phyloP scores from a whole-genome alignment of 1,140 invertebrate species.

The Proctacanthus coquilletti region DNA sequence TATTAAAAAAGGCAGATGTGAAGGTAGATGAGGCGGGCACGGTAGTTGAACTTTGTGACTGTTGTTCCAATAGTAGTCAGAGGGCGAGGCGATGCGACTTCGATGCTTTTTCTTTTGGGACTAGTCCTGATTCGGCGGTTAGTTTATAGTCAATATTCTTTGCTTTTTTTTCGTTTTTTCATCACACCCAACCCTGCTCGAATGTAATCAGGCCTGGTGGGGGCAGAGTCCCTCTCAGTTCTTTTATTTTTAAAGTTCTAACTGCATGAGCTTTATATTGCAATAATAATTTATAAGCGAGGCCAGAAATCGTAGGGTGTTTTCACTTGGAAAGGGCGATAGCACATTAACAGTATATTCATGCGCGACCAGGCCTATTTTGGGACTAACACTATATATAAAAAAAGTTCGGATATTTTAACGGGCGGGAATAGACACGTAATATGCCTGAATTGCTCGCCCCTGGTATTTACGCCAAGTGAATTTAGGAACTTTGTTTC shows the following conservation, averaged over 20 bases:
- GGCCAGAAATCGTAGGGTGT: too few relatives aligned
- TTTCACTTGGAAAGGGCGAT: too few relatives aligned
- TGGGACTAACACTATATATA: too few relatives aligned
- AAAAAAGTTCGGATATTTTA: too few relatives aligned
- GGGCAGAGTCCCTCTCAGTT: not conserved
- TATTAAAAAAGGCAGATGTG: slow-evolving; percentile 3
- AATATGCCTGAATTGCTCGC: too few relatives aligned
- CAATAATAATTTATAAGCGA: too few relatives aligned
- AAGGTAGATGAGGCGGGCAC: not conserved
- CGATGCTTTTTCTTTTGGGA: slow-evolving; percentile 3
- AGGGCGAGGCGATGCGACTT: not conserved
- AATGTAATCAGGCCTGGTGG: not conserved
- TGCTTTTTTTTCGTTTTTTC: slow-evolving; percentile 3
- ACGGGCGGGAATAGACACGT: too few relatives aligned
- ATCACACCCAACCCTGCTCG: not conserved
- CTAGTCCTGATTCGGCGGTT: slow-evolving; percentile 10
- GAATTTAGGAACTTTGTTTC: too few relatives aligned
- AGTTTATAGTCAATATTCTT: slow-evolving; percentile 7
- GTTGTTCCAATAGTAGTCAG: slow-evolving; percentile 2
- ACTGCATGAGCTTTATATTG: too few relatives aligned
- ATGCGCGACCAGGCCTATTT: too few relatives aligned
- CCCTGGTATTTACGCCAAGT: too few relatives aligned
- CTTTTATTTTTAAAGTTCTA: not conserved
- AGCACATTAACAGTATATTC: too few relatives aligned
- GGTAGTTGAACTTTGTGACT: slow-evolving; percentile 1